Base-by-base conservation (phyloP, 2,888 invertebrate genomes). In the Heterodera filipjevi region DNA sequence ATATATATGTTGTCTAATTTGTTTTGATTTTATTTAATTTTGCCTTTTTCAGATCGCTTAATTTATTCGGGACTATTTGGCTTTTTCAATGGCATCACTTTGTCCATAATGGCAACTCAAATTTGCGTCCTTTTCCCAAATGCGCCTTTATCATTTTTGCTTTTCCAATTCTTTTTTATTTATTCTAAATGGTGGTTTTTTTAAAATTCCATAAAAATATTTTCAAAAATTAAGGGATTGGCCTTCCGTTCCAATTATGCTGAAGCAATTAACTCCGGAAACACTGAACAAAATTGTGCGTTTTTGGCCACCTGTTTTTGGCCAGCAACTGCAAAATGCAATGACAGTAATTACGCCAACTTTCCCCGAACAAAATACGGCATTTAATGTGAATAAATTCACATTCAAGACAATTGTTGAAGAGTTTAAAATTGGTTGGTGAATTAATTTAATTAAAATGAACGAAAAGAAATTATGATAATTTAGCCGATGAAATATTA, bases 211-310 rank as follows among this genome's bases (percentile, higher is more conserved):
- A 10, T 49, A 49, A 49, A 59, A 3, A n/a, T 6, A n/a, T 59
- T 59, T 59, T 59, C 3, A n/a, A n/a, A 59, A 22, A 59, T 59
- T n/a, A 59, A 49, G 59, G 59, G 6, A 59, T n/a, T 59, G 59
- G 59, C 59, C 59, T n/a, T n/a, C 22, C n/a, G 59, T n/a, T 59
- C 59, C 22, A n/a, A 59, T 59, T n/a, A 59, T 59, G 59, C n/a
- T 59, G 59, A 59, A n/a, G n/a, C 5, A 59, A 59, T 59, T 59
- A n/a, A 59, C 59, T n/a, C 59, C 59, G 22, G n/a, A 22, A 2
- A 59, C 22, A n/a, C 5, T 59, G 59, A 59, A 59, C 59, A 22
- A 22, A n/a, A n/a, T n/a, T 59, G 59, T 59, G n/a, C n/a, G 59
- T n/a, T n/a, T 6, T 59, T 59, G 59, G 59, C 59, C 59, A 2